These are phyloP conservation scores for Mionectes macconnelli DNA, from an alignment of 2,113 vertebrate species.

Conservation along the genomic window DNA sequence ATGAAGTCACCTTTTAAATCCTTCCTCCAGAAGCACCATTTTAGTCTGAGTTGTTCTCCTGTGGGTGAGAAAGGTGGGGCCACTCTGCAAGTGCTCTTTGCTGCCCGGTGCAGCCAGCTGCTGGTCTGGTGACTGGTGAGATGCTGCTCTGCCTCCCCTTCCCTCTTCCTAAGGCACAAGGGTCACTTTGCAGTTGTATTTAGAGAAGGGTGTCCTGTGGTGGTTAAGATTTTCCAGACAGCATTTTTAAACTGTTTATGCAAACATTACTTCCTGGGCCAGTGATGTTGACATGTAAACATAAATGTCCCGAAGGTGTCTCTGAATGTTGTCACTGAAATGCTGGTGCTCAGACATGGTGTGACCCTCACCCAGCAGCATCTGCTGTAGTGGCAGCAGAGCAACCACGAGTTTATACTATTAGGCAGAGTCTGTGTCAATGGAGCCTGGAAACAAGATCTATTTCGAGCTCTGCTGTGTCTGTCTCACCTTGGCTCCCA, in stretches of 20 bases:
- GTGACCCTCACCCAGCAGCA: not conserved
- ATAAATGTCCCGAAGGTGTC: not conserved
- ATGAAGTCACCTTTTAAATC: not conserved
- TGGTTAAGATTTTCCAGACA: not conserved
- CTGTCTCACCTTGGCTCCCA: not conserved
- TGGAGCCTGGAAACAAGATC: not conserved
- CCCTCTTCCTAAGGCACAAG: not conserved
- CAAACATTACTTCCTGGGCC: not conserved
- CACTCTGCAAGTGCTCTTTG: not conserved
- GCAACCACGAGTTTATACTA: not conserved
- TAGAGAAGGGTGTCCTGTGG: not conserved
- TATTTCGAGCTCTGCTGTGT: not conserved
- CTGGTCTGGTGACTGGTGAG: not conserved
- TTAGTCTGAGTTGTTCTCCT: not conserved
- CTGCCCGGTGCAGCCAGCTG: not conserved
- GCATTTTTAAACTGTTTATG: not conserved
- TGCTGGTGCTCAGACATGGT: not conserved
- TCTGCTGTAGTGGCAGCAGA: not conserved
- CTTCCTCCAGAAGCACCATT: not conserved
- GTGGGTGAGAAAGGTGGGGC: not conserved
- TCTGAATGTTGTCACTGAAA: not conserved
- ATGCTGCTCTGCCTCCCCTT: not conserved
- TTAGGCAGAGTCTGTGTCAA: conserved; percentile 8
- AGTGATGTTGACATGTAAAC: not conserved
- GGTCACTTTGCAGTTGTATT: not conserved